Evolutionary conservation across 2,888 invertebrate species (phyloP).

Genomic region (Hylaea fasciaria): DNA sequence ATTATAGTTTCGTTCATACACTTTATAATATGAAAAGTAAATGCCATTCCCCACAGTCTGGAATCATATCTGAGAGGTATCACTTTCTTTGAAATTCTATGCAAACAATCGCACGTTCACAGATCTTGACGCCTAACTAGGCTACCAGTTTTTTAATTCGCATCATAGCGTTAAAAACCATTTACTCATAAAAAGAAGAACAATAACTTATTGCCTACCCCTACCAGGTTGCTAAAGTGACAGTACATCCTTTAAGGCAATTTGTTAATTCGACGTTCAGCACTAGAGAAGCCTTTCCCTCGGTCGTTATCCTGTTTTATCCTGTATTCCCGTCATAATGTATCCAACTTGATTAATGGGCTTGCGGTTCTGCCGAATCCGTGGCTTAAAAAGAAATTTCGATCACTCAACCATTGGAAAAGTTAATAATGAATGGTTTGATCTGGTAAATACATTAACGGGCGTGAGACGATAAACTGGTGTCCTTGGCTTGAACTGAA

Average conservation of each 20-base stretch:
- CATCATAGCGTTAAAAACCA: too few species aligned
- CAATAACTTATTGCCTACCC: not conserved
- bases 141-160: too few species aligned
- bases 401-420: constrained; percentile 26
- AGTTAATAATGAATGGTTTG: constrained; percentile 25
- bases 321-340: constrained; percentile 21
- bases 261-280: constrained; percentile 17
- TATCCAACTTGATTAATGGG: constrained; percentile 30
- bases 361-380: constrained; percentile 6
- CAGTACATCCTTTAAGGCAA: constrained; percentile 1
- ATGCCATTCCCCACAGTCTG: too few species aligned
- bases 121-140: too few species aligned
- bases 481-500: not conserved
- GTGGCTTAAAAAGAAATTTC: constrained; percentile 26
- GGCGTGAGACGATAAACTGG: not conserved
- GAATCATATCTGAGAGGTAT: too few species aligned
- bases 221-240: not conserved
- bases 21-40: too few species aligned
- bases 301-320: constrained; percentile 15
- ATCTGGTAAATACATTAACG: constrained; percentile 23
- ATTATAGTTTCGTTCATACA: too few species aligned
- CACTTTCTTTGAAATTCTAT: too few species aligned
- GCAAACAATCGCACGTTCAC: too few species aligned
- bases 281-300: constrained; percentile 9
- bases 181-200: too few species aligned